Conservation (phyloP, 1,140 invertebrate species). For the Cydia pomonella region DNA sequence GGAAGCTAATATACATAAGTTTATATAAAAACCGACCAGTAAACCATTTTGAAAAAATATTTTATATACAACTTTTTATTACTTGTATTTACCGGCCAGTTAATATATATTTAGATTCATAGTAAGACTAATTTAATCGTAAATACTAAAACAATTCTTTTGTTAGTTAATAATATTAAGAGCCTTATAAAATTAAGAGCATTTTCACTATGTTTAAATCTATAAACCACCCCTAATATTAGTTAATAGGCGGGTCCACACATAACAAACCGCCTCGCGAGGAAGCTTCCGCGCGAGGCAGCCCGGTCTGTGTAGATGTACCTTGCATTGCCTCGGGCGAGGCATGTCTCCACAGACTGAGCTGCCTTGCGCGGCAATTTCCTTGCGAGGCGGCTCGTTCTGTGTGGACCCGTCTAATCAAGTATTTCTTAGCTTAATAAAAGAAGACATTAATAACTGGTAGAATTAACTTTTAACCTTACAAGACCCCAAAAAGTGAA, state of each 20-base stretch:
- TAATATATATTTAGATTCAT: background rate
- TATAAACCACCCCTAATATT: background rate
- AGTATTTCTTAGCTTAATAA: background rate
- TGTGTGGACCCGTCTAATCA: no score
- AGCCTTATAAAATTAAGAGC: background rate
- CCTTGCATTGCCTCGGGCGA: no score
- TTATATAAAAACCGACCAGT: background rate
- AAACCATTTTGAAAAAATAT: constrained; percentile 4
- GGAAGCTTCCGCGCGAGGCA: no score
- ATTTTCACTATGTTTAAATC: background rate
- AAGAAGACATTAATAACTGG: background rate
- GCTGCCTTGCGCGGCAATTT: no score
- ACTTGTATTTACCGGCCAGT: background rate
- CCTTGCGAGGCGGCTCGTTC: no score
- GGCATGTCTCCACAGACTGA: no score
- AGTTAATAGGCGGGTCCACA: background rate
- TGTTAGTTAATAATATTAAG: background rate
- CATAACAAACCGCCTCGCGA: no score
- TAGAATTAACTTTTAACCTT: background rate
- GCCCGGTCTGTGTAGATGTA: no score
- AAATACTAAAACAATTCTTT: background rate
- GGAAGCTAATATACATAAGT: background rate
- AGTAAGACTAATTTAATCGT: background rate
- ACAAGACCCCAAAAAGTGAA: no score
- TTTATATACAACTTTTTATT: constrained; percentile 1